Base-by-base conservation (phyloP, 1,140 invertebrate species). In the Nomia melanderi region DNA sequence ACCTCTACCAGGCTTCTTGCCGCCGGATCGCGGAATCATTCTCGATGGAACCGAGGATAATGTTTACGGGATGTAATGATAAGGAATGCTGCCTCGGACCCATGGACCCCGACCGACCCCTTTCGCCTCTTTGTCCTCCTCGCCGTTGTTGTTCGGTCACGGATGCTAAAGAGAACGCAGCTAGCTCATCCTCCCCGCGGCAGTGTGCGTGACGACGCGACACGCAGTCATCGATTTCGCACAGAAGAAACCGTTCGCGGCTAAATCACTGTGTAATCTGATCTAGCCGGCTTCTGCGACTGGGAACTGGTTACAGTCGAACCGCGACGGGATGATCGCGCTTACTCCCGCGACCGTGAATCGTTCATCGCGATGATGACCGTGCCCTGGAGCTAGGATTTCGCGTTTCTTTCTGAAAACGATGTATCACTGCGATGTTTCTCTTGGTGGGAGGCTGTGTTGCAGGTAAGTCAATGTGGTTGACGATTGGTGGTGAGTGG, bases 21-120 rank as follows among this genome's bases (percentile, higher is more conserved):
- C 81, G 65, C 83, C 83, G 73, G 78, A 64, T 84, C 82, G 70
- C n/a, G 78, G 66, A 84, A 84, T 84, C 83, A 84, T 84, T 84
- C 82, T 84, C 83, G 83, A 84, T 84, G 83, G 82, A 62, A 67
- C 83, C 82, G 78, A 81, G 83, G 83, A 84, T 84, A 84, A 77
- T 84, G 59, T 74, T 81, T 80, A 83, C 65, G 73, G 54, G 57
- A 64, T 47, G 60, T 79, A 83, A 84, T 84, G 83, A 84, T 84
- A 84, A 83, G 82, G 69, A 77, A 80, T 83, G 59, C 44, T 47
- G 60, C 25, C 59, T 23, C 63, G 8, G 33, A 20, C 11, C 59
- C 50, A 31, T 36, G 36, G 60, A 27, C 27, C 70, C 60, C 25
- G 47, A 53, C 36, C 62, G 3, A 11, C 25, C 9, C 12, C 7